phyloP scores from a whole-genome alignment of 2,113 vertebrate species.

The Mormoops blainvillei region DNA sequence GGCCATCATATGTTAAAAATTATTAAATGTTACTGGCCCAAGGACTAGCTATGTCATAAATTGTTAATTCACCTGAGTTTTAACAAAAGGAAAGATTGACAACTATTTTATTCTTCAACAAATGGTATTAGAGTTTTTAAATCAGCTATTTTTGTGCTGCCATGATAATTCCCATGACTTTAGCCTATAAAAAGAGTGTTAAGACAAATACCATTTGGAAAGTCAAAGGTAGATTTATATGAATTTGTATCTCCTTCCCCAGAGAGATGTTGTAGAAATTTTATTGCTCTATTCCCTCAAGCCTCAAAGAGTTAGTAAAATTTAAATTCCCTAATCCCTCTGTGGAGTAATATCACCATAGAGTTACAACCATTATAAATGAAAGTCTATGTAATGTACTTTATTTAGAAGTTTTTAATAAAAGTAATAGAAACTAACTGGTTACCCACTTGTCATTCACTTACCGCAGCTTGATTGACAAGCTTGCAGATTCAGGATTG shows the following conservation, averaged over 20 bases:
- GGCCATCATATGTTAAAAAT: not conserved
- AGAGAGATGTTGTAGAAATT: not conserved
- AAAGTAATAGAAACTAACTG: not conserved
- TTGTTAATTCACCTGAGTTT: not conserved
- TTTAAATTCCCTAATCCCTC: not conserved
- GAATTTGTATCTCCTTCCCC: not conserved
- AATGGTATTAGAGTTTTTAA: not conserved
- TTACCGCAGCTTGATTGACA: not conserved
- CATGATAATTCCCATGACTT: not conserved
- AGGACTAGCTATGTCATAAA: not conserved
- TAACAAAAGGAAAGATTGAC: not conserved
- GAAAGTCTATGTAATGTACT: not conserved
- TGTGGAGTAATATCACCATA: constrained; percentile 8
- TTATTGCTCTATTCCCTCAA: constrained; percentile 26
- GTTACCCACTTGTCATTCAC: not conserved
- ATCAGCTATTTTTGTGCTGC: not conserved
- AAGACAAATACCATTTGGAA: not conserved
- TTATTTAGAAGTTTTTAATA: constrained; percentile 26
- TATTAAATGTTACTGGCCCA: not conserved
- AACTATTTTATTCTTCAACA: not conserved
- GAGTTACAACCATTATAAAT: constrained; percentile 7
- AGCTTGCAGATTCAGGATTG: not conserved
- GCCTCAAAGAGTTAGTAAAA: constrained; percentile 22
- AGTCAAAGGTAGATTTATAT: constrained; percentile 24
- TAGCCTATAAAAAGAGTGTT: not conserved